Percentiles rank a stretch among this genome's conserved stretches.
phyloP scores from a whole-genome alignment of 2,797 vertebrate genomes.

The Choloepus didactylus region DNA sequence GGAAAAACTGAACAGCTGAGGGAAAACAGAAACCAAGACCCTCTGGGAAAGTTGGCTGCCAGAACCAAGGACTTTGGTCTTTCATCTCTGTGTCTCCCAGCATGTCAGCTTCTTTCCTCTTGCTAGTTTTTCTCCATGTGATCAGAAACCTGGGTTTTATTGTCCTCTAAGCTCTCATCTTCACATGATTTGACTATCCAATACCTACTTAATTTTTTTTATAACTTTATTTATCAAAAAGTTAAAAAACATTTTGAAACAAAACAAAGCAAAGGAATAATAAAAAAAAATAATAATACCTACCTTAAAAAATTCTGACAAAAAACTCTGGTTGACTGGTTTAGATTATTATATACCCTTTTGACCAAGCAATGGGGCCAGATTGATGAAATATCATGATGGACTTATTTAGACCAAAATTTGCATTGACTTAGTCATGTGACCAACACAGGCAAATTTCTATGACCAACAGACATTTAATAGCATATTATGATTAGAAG shows the following conservation, averaged over 20 bases:
- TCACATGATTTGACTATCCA: neutral
- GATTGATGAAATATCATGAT: neutral
- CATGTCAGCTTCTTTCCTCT: neutral
- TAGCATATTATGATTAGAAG: neutral
- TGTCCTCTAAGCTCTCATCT: neutral
- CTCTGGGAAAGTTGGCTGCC: neutral
- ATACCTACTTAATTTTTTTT: neutral
- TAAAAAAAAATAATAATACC: neutral
- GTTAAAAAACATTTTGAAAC: no score
- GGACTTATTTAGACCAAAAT: conserved; percentile 3
- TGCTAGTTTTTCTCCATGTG: neutral
- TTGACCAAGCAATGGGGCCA: neutral
- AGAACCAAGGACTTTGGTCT: neutral
- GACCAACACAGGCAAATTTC: neutral
- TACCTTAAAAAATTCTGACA: neutral
- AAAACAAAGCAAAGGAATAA: no score
- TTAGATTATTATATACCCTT: neutral
- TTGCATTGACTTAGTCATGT: neutral
- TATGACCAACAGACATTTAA: neutral
- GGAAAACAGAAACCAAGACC: neutral
- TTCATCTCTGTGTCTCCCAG: neutral
- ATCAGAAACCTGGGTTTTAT: neutral
- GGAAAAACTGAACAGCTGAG: neutral
- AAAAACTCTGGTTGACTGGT: neutral
- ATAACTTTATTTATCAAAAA: no score